Conservation (phyloP, 2,797 vertebrate genomes). For the Sebastolobus altivelis region DNA sequence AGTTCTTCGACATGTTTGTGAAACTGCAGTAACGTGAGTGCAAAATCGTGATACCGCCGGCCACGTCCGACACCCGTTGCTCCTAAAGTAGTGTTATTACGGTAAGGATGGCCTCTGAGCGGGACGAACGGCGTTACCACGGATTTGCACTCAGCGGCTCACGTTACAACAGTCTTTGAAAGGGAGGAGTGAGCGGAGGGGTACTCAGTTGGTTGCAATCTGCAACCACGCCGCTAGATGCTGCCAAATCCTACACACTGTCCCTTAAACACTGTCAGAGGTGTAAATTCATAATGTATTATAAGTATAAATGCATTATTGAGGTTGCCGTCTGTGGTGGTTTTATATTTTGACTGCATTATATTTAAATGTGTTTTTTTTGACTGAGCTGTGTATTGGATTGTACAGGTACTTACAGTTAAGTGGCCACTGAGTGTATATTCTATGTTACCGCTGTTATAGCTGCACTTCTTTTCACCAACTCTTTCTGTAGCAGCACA, state of each 20-base stretch:
- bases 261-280: background rate
- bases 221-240: background rate
- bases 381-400: background rate
- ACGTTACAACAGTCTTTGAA: background rate
- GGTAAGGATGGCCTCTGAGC: background rate
- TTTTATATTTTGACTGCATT: background rate
- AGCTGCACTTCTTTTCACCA: conserved; percentile 8
- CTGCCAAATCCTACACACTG: background rate
- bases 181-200: background rate
- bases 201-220: background rate
- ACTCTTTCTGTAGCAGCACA: conserved; percentile 6
- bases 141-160: background rate
- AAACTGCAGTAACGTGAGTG: background rate
- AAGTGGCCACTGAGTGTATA: background rate
- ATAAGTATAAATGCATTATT: background rate
- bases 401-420: background rate
- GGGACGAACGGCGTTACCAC: background rate
- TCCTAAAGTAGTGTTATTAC: background rate
- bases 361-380: background rate
- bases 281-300: conserved; percentile 1
- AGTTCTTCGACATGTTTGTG: background rate
- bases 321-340: background rate
- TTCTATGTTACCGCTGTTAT: background rate
- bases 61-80: background rate
- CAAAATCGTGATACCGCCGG: background rate